Conservation (phyloP, 2,888 invertebrate genomes). For the Polyommatus iphigenia region DNA sequence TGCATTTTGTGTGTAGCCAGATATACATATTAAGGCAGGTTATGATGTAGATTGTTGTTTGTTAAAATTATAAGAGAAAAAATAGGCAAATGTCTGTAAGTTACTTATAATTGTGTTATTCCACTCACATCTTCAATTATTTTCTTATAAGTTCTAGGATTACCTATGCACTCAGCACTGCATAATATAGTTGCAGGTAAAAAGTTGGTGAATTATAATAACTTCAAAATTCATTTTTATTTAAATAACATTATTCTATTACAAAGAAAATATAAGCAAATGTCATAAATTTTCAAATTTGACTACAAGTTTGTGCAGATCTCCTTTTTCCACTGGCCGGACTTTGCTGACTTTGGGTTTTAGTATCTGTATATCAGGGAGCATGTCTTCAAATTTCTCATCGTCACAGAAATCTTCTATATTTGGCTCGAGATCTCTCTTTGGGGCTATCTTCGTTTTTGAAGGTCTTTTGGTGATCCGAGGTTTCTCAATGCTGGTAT, state of each 20-base stretch:
- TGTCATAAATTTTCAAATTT: constrained; percentile 65
- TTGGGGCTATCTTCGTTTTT: constrained; percentile 45
- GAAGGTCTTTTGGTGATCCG: constrained; percentile 50
- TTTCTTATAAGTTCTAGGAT: too few species aligned
- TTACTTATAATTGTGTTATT: too few species aligned
- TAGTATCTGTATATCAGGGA: constrained; percentile 57
- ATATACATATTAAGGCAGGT: too few species aligned
- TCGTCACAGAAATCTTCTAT: constrained; percentile 71
- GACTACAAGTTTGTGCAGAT: constrained; percentile 60
- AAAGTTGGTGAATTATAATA: too few species aligned
- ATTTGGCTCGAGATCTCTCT: constrained; percentile 69
- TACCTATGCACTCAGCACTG: too few species aligned
- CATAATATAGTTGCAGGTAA: too few species aligned
- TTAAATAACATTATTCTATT: constrained; percentile 5
- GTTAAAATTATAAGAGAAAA: too few species aligned
- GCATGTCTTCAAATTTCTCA: constrained; percentile 55
- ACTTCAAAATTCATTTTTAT: not conserved
- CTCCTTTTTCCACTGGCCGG: constrained; percentile 56
- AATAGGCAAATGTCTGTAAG: too few species aligned
- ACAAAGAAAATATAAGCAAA: not conserved
- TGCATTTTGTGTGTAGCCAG: too few species aligned
- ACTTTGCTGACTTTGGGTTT: constrained; percentile 62
- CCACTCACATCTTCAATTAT: too few species aligned
- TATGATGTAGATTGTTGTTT: too few species aligned
- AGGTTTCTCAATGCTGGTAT: constrained; percentile 57